Percentiles rank a stretch among this genome's conserved stretches.
Evolutionary conservation across 2,797 vertebrate genomes (phyloP).

Genomic region (Argya squamiceps): DNA sequence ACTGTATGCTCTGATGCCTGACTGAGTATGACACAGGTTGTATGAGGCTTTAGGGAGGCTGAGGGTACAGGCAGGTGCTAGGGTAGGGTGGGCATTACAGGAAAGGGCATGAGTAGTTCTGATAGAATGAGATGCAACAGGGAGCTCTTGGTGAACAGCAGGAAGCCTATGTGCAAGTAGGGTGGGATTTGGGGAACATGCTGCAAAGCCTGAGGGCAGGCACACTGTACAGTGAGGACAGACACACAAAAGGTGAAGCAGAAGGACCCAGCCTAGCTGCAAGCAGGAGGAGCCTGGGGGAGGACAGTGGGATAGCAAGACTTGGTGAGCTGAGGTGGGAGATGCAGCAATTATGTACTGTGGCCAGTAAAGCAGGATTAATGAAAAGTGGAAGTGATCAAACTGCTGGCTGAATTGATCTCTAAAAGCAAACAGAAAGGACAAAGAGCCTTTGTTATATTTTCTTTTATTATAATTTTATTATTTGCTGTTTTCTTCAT

Average conservation of each 20-base stretch:
- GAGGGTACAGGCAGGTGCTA: not conserved
- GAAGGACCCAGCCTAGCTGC: not conserved
- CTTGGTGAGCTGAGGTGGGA: not conserved
- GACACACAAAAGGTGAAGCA: accelerated
- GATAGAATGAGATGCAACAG: not conserved
- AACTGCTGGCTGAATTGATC: not conserved
- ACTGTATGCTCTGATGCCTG: not conserved
- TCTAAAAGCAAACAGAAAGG: not conserved
- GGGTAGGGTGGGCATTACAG: not conserved
- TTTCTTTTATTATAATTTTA: not conserved
- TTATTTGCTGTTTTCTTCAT: not conserved
- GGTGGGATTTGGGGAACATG: not conserved
- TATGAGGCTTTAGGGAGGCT: not conserved
- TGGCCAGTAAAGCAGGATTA: not conserved
- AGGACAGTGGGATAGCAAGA: not conserved
- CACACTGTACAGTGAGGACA: not conserved
- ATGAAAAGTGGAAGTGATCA: not conserved
- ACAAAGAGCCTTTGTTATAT: not conserved
- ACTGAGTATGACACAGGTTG: not conserved
- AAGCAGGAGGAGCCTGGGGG: not conserved
- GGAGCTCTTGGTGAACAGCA: not conserved
- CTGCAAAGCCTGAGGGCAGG: not conserved
- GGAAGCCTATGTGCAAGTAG: not conserved
- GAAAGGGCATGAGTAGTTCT: not conserved
- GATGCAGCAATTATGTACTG: not conserved